Evolutionary conservation across 1,140 invertebrate genomes (phyloP).

Genomic region (Calliphora vicina): DNA sequence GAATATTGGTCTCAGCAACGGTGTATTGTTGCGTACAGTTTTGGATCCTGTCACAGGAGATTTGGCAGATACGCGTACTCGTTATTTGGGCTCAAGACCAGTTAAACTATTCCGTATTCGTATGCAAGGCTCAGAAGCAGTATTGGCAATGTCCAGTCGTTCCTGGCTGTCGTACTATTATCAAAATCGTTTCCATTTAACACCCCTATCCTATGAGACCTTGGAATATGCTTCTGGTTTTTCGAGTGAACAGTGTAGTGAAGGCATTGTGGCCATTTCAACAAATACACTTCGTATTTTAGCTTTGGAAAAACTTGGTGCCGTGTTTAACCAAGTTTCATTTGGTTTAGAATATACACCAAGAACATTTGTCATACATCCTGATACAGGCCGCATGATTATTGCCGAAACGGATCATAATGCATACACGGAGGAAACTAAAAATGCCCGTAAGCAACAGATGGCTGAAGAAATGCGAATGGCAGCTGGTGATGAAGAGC

Average conservation of each 20-base stretch:
- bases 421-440: constrained; percentile 97
- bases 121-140: constrained; percentile 96
- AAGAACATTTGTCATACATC: constrained; percentile 92
- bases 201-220: constrained; percentile 94
- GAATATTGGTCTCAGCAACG: constrained; percentile 98
- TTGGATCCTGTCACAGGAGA: constrained; percentile 97
- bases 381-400: constrained; percentile 90
- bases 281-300: constrained; percentile 97
- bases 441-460: constrained; percentile 82
- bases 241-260: constrained; percentile 92
- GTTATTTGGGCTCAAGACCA: constrained; percentile 93
- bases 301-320: constrained; percentile 96
- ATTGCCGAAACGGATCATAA: constrained; percentile 98
- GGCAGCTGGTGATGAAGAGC: constrained; percentile 93
- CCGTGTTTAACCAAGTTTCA: constrained; percentile 96
- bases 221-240: constrained; percentile 97
- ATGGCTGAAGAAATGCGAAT: constrained; percentile 96
- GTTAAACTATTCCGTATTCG: constrained; percentile 95
- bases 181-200: constrained; percentile 95
- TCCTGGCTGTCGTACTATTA: constrained; percentile 99
- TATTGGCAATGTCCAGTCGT: constrained; percentile 96
- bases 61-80: constrained; percentile 94
- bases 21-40: constrained; percentile 93
- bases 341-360: constrained; percentile 95
- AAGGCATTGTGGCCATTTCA: constrained; percentile 99